These are phyloP conservation scores for Microplitis mediator DNA, from an alignment of 1,140 invertebrate species.

Conservation along the genomic window DNA sequence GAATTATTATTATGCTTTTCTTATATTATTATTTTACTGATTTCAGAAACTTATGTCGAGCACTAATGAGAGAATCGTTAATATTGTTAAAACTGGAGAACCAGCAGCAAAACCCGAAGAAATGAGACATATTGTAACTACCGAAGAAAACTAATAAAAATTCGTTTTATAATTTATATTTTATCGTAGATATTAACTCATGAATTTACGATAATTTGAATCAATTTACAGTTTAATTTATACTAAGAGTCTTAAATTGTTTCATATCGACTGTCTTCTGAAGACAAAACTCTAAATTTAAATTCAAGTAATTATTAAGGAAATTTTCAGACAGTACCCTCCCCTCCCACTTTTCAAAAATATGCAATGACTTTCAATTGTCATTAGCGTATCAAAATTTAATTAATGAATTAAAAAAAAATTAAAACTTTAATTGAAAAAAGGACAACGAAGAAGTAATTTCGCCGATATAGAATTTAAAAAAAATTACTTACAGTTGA, in stretches of 20 bases:
- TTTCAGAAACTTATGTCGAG: conserved; percentile 43
- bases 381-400: no score
- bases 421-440: not conserved
- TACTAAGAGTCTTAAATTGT: not conserved
- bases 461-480: no score
- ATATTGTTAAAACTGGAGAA: conserved; percentile 54
- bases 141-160: conserved; percentile 31
- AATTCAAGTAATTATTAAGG: not conserved
- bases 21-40: conserved; percentile 33
- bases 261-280: not conserved
- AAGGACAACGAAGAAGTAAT: no score
- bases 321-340: no score
- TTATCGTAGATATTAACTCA: no score
- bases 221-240: no score
- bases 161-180: no score
- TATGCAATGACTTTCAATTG: no score
- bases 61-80: conserved; percentile 55
- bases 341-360: no score
- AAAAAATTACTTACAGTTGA: no score
- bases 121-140: conserved; percentile 38
- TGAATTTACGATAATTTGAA: no score
- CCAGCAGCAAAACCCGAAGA: conserved; percentile 50
- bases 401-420: not conserved
- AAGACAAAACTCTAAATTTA: not conserved
- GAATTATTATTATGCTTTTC: not conserved